Evolutionary conservation across 2,113 vertebrate species (phyloP), one percentile per base, ranked within the genome.

Genomic region (Chloebia gouldiae): DNA sequence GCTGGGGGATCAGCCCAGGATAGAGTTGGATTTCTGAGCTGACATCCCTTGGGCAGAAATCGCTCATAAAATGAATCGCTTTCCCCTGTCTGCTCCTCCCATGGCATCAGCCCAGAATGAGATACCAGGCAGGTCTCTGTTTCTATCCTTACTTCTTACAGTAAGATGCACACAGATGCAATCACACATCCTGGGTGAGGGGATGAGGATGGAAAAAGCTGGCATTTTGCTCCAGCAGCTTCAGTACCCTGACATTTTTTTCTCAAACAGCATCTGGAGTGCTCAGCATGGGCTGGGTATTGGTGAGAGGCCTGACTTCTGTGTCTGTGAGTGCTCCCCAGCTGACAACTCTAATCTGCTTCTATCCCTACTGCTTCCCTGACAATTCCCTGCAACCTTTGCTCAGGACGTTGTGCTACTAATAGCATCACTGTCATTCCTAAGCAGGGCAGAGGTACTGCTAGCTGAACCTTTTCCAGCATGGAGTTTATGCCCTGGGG

Each of bases 51-150:
- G 35, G 60, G 39, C 42, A 59, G 68, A 63, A 4, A 2, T 20
- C 19, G 11, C 12, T 76, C 0, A 1, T 27, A 14, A 44, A 51
- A 54, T 37, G 0, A 31, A 33, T 21, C 9, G 37, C 28, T 42
- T 59, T 18, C 9, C 45, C 28, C 17, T 56, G 5, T 5, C 50
- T 44, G 12, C 17, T 60, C 18, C 17, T 15, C 18, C 7, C 2
- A 1, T 17, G 84, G 20, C n/a, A 72, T 2, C 42, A 25, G 3
- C 6, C n/a, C 42, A 53, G 37, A 27, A 30, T 0, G 0, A 73
- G 70, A 4, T 1, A 16, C 13, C 7, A 7, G 42, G 7, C 69
- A 49, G 19, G 11, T 27, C 0, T 0, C 25, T 78, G 22, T 28
- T 10, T 28, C 81, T 40, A 17, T 40, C 28, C 70, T 33, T 35